phyloP scores from a whole-genome alignment of 2,888 invertebrate genomes.

The Deroplatys truncata region DNA sequence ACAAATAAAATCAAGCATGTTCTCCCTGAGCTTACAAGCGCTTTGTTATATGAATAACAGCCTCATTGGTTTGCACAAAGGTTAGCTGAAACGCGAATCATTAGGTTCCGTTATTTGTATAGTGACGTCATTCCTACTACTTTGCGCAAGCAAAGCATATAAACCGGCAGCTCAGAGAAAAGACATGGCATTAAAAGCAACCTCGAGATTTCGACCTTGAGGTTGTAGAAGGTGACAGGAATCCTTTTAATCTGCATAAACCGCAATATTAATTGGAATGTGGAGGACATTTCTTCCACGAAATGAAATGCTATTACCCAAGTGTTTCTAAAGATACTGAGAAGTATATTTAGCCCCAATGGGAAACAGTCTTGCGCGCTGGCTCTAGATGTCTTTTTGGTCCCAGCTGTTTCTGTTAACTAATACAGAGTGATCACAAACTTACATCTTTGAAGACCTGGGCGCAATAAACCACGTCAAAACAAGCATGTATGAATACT shows the following conservation, averaged over 20 bases:
- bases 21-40: no score
- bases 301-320: neutral
- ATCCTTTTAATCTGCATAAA: neutral
- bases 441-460: no score
- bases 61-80: neutral
- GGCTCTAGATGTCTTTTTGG: no score
- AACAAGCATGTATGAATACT: no score
- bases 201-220: neutral
- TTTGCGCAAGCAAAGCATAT: neutral
- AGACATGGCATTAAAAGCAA: neutral
- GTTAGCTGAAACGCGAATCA: neutral
- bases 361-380: no score
- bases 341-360: no score
- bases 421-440: no score
- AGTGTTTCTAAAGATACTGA: no score
- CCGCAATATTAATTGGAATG: neutral
- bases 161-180: neutral
- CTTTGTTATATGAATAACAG: neutral
- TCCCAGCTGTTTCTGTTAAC: no score
- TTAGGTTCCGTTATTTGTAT: neutral
- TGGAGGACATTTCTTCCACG: neutral
- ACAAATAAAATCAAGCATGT: no score
- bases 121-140: neutral
- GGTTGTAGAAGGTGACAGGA: neutral
- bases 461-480: no score